Evolutionary conservation across 1,140 invertebrate genomes (phyloP).

Genomic region (Orius insidiosus): DNA sequence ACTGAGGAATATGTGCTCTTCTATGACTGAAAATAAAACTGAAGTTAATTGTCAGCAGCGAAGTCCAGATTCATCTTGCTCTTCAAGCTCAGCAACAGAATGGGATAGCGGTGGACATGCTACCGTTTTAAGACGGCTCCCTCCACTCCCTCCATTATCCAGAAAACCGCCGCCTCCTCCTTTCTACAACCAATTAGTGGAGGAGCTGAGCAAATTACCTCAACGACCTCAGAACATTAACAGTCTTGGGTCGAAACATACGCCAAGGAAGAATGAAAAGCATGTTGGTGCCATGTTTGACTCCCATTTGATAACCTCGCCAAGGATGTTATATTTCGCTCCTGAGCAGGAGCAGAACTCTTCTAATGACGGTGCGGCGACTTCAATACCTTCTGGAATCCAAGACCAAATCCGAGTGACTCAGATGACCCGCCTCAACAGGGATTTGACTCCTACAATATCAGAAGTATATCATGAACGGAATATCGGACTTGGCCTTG

Average conservation of each 20-base stretch:
- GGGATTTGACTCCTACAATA: constrained; percentile 72
- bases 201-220: constrained; percentile 13
- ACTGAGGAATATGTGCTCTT: constrained; percentile 50
- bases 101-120: constrained; percentile 72
- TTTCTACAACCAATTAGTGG: constrained; percentile 12
- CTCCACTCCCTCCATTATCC: constrained; percentile 27
- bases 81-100: constrained; percentile 59
- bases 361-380: constrained; percentile 25
- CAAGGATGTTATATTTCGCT: constrained; percentile 9
- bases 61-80: constrained; percentile 47
- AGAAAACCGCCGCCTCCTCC: constrained; percentile 27
- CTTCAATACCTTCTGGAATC: constrained; percentile 22
- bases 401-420: constrained; percentile 46
- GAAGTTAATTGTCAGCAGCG: constrained; percentile 17
- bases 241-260: constrained; percentile 20
- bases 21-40: constrained; percentile 18
- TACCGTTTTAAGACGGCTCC: constrained; percentile 45
- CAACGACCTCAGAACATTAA: constrained; percentile 9
- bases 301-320: constrained; percentile 19
- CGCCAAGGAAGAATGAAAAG: constrained; percentile 16
- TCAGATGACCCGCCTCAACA: constrained; percentile 60
- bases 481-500: constrained; percentile 66
- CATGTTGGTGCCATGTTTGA: constrained; percentile 18
- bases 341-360: constrained; percentile 11
- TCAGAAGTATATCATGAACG: constrained; percentile 81